Conservation (phyloP, 1,140 invertebrate genomes). For the Calliphora vicina region DNA sequence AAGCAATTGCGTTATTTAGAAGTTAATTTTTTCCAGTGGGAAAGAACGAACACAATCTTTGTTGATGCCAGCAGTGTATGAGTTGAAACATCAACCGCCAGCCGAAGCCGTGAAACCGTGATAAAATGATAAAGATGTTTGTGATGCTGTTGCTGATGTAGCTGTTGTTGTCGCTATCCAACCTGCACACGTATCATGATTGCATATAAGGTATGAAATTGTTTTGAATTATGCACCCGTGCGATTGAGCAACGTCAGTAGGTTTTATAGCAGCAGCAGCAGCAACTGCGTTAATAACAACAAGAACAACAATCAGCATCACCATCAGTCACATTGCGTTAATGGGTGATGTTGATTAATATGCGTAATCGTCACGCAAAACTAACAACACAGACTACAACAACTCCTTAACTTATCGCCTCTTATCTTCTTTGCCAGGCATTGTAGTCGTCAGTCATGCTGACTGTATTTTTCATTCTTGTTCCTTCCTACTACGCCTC, state of each 20-base stretch:
- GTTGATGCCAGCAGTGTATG: background rate
- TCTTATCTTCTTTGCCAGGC: background rate
- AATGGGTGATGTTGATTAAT: slow-evolving; percentile 31
- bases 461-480: background rate
- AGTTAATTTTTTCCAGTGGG: too few relatives aligned
- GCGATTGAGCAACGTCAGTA: slow-evolving; percentile 22
- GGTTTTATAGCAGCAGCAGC: background rate
- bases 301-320: too few relatives aligned
- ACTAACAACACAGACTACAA: slow-evolving; percentile 12
- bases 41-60: too few relatives aligned
- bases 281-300: background rate
- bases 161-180: background rate
- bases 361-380: slow-evolving; percentile 31
- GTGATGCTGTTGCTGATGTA: background rate
- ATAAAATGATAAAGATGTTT: slow-evolving; percentile 24
- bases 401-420: background rate
- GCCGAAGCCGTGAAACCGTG: slow-evolving; percentile 23
- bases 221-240: slow-evolving; percentile 32
- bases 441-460: slow-evolving; percentile 12
- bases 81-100: background rate
- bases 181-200: slow-evolving; percentile 10
- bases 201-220: slow-evolving; percentile 27
- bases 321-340: slow-evolving; percentile 9
- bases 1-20: too few relatives aligned
- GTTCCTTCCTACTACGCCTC: background rate